Evolutionary conservation across 2,888 invertebrate genomes (phyloP).

Genomic region (Nomada ferruginata): DNA sequence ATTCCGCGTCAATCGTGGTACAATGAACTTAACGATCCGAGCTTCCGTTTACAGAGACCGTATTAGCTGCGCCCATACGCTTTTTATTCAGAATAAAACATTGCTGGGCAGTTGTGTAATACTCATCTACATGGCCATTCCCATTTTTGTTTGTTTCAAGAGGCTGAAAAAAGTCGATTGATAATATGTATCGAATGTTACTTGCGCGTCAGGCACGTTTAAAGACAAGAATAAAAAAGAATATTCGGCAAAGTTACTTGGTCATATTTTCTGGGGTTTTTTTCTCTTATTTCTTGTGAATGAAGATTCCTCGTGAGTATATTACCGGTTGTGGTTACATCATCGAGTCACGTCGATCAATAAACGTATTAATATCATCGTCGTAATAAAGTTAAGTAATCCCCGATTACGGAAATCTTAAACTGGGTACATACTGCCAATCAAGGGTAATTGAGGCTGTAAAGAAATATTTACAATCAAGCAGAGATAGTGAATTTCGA

Average conservation of each 20-base stretch:
- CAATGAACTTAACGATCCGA: constrained; percentile 61
- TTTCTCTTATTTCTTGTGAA: not conserved
- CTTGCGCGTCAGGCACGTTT: not conserved
- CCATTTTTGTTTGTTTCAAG: too few species aligned
- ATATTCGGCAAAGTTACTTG: not conserved
- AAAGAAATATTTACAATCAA: constrained; percentile 25
- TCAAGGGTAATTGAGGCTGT: not conserved
- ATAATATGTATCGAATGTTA: too few species aligned
- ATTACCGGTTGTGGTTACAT: constrained; percentile 34
- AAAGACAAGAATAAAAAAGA: not conserved
- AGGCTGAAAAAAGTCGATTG: too few species aligned
- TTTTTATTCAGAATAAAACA: constrained; percentile 4
- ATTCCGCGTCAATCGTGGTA: constrained; percentile 40
- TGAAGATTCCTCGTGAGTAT: constrained; percentile 9
- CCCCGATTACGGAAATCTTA: constrained; percentile 15
- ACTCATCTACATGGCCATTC: not conserved
- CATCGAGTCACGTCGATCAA: constrained; percentile 20
- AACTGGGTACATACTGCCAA: constrained; percentile 7
- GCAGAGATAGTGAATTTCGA: not conserved
- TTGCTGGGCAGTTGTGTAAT: not conserved
- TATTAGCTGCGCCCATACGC: not conserved
- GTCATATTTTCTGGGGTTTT: not conserved
- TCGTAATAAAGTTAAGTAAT: constrained; percentile 26
- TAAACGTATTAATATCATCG: constrained; percentile 41
- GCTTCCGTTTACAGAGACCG: constrained; percentile 12